phyloP scores from a whole-genome alignment of 2,797 vertebrate species.

The Rhinatrema bivittatum region DNA sequence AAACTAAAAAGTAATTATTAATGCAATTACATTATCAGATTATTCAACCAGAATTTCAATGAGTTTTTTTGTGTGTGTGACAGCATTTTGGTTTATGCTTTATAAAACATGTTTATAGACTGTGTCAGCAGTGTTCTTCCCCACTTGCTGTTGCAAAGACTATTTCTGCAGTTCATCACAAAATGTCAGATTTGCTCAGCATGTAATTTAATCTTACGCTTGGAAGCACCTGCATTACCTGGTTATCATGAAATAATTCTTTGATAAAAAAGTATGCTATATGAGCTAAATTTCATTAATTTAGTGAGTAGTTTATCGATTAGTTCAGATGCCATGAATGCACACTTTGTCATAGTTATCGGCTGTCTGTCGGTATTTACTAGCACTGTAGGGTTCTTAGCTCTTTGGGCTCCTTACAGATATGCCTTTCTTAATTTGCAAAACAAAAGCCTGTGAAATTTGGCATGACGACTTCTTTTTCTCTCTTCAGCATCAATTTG shows the following conservation, averaged over 20 bases:
- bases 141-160: constrained; percentile 26
- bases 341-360: constrained; percentile 40
- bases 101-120: constrained; percentile 30
- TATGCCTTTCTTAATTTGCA: constrained; percentile 13
- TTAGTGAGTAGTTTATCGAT: constrained; percentile 40
- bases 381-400: neutral
- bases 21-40: neutral
- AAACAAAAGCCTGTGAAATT: constrained; percentile 3
- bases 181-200: constrained; percentile 51
- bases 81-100: constrained; percentile 9
- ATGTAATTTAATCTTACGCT: constrained; percentile 58
- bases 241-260: constrained; percentile 48
- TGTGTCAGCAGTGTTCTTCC: constrained; percentile 30
- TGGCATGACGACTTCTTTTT: neutral
- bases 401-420: constrained; percentile 22
- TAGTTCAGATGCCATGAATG: constrained; percentile 28
- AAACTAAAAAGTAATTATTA: constrained; percentile 6
- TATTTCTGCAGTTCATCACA: constrained; percentile 48
- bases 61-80: neutral
- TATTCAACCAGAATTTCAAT: neutral
- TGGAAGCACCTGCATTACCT: constrained; percentile 45
- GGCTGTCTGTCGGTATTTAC: constrained; percentile 19
- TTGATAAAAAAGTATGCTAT: constrained; percentile 46
- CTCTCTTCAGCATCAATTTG: neutral
- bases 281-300: constrained; percentile 52